Evolutionary conservation across 2,888 invertebrate genomes (phyloP).

Genomic region (Stenotaenia linearis): DNA sequence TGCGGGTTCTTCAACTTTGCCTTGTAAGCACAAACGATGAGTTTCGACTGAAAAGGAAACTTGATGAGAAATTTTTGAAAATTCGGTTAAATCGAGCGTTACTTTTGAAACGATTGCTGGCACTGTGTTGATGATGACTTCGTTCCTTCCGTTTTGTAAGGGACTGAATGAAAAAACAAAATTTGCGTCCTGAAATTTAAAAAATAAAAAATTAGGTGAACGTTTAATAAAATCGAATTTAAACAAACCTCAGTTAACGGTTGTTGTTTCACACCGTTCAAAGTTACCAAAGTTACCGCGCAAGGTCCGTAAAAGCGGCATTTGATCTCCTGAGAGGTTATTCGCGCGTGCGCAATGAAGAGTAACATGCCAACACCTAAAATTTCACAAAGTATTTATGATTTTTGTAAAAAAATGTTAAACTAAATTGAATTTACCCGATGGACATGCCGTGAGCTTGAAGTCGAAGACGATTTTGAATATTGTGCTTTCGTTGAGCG

Average conservation of each 20-base stretch:
- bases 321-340: slow-evolving; percentile 43
- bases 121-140: slow-evolving; percentile 42
- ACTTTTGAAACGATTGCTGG: background rate
- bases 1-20: background rate
- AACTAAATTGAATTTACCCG: slow-evolving; percentile 38
- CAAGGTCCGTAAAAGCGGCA: slow-evolving; percentile 46
- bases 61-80: background rate
- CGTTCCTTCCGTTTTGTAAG: slow-evolving; percentile 44
- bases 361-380: slow-evolving; percentile 45
- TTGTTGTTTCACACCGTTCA: slow-evolving; percentile 22
- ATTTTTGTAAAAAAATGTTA: background rate
- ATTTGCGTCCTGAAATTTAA: slow-evolving; percentile 43
- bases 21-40: slow-evolving; percentile 27
- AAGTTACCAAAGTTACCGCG: slow-evolving; percentile 36
- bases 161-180: slow-evolving; percentile 46
- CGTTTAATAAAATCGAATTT: background rate
- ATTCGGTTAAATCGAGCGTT: no score
- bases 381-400: background rate
- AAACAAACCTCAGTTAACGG: slow-evolving; percentile 19
- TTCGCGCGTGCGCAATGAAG: slow-evolving; percentile 46
- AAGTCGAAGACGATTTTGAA: slow-evolving; percentile 45
- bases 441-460: slow-evolving; percentile 42
- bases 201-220: background rate
- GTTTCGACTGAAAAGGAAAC: slow-evolving; percentile 4
- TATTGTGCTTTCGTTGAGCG: slow-evolving; percentile 44